These are phyloP conservation scores for Choloepus didactylus DNA, from an alignment of 2,797 vertebrate species.

Conservation along the genomic window DNA sequence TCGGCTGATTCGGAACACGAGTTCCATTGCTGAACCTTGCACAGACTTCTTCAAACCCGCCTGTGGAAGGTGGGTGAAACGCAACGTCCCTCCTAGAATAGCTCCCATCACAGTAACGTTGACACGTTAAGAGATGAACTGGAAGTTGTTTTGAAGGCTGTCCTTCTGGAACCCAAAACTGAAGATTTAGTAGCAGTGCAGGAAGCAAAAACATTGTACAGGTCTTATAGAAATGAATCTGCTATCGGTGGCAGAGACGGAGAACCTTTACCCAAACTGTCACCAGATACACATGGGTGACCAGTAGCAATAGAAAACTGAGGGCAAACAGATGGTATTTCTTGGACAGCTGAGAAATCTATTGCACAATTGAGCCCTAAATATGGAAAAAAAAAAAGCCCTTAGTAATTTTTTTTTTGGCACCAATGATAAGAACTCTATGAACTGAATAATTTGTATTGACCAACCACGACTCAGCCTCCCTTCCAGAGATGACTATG, in stretches of 20 bases:
- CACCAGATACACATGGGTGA: conserved; percentile 93
- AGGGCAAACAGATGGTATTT: conserved; percentile 91
- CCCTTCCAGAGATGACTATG: conserved; percentile 95
- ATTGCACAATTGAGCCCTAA: conserved; percentile 93
- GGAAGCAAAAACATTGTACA: conserved; percentile 96
- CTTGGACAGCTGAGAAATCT: conserved; percentile 93
- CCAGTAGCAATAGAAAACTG: conserved; percentile 93
- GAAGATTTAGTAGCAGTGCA: conserved; percentile 90
- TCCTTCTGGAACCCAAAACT: conserved; percentile 85
- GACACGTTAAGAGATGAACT: too few species aligned
- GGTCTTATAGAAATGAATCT: conserved; percentile 96
- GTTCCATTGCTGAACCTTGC: too few species aligned
- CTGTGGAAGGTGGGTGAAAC: too few species aligned
- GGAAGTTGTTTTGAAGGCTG: conserved; percentile 63
- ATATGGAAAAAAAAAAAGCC: conserved; percentile 92
- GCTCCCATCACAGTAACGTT: too few species aligned
- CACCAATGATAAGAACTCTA: conserved; percentile 96
- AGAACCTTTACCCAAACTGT: conserved; percentile 90
- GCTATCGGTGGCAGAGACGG: conserved; percentile 93
- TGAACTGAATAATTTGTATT: conserved; percentile 95
- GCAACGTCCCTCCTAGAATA: too few species aligned
- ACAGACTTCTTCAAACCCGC: too few species aligned
- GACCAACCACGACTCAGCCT: conserved; percentile 96
- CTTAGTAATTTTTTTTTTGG: conserved; percentile 95
- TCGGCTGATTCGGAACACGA: too few species aligned